Conservation (phyloP, 2,888 invertebrate species). For the Coenonympha glycerion region DNA sequence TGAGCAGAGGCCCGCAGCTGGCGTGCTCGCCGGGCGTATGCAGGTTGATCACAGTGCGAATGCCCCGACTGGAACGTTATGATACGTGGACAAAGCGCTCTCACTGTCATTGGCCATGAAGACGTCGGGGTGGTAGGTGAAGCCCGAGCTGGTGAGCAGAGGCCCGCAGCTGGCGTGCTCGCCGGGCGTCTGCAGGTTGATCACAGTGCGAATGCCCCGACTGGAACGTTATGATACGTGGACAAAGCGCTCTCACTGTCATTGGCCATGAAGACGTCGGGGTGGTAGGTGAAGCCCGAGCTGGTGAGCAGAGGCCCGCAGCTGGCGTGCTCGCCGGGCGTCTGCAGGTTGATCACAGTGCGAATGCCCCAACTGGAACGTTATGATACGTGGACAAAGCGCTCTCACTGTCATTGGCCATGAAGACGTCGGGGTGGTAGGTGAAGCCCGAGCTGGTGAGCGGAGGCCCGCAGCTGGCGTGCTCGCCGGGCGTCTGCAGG, state of each 20-base stretch:
- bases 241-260: constrained; percentile 84
- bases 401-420: constrained; percentile 87
- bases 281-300: constrained; percentile 91
- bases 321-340: constrained; percentile 88
- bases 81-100: too few relatives aligned
- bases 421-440: constrained; percentile 88
- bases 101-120: constrained; percentile 91
- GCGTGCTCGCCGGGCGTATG: constrained; percentile 90
- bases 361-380: constrained; percentile 82
- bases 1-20: constrained; percentile 87
- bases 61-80: constrained; percentile 77
- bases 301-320: constrained; percentile 85
- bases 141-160: constrained; percentile 83
- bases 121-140: constrained; percentile 87
- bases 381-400: neutral
- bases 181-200: constrained; percentile 89
- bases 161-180: constrained; percentile 92
- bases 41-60: constrained; percentile 89
- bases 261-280: constrained; percentile 88
- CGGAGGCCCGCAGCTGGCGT: constrained; percentile 88
- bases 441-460: constrained; percentile 87
- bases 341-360: constrained; percentile 90
- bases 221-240: constrained; percentile 65
- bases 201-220: constrained; percentile 86
- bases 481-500: constrained; percentile 89